Evolutionary conservation across 2,888 invertebrate species (phyloP), one percentile per base, ranked within the genome.

Genomic region (Caenorhabditis imperialis): DNA sequence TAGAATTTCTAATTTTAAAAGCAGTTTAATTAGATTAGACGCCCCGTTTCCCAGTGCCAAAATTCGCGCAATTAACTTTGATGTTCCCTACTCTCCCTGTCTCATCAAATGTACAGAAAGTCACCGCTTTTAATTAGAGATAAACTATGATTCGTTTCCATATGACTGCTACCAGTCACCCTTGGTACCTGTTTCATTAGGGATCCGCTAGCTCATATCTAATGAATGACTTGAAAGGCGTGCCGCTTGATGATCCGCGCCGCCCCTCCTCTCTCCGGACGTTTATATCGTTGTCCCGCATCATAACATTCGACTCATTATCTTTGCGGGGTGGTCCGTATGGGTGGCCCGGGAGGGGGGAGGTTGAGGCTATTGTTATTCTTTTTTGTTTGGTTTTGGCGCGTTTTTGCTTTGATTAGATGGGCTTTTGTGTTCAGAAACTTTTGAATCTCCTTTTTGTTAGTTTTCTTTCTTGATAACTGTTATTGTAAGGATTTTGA

Each of bases 251-350:
- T 23, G 63, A 30, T 37, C 42, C 47, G 23, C 47, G 44, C 33
- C 23, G 58, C 22, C 1, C 50, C 37, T 51, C 35, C 38, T 18
- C 33, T 14, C 12, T n/a, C n/a, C 33, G 20, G 20, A 57, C 57
- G 57, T 65, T 48, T 67, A 50, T 57, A 67, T 67, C 67, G 67
- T 44, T 58, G 67, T 65, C 67, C 67, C 67, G 67, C 67, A 67
- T 67, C 67, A 67, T 67, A 67, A 67, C 67, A 67, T 67, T 67
- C 50, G 51, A 67, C 67, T 67, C 67, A 67, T 67, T 67, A 67
- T 67, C 67, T 67, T 30, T 30, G 30, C 10, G 7, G 6, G 30
- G 30, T 30, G 30, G 30, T 30, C 10, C 10, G 7, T 30, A 7
- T 30, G 30, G 10, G 30, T 6, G 30, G 6, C 30, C 30, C 30